Evolutionary conservation across 2,888 invertebrate genomes (phyloP), one percentile per base, ranked within the genome.

Genomic region (Heliconius erato): DNA sequence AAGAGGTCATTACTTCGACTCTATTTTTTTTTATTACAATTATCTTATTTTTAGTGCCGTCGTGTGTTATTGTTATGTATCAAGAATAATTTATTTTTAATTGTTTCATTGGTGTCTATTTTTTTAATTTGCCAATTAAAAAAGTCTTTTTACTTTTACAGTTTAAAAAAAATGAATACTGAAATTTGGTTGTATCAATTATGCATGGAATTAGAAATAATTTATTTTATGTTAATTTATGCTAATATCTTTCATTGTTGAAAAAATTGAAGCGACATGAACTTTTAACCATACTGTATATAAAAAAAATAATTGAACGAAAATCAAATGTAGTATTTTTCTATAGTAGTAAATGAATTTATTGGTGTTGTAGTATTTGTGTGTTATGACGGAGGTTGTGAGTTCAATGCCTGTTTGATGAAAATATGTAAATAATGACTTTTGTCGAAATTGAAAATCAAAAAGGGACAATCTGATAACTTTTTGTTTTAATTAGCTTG

Each of bases 381-480:
- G 26, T 26, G 26, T 71, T 44, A 44, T 44, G n/a, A 44, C 16
- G 72, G 72, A 72, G 71, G 44, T 72, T 72, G 40, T 72, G 72
- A 72, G 72, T 44, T 49, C 40, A 71, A 71, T 71, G 69, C 9
- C 26, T 72, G 26, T 72, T 26, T 72, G 26, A 26, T 49, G 26
- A 49, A 16, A 0, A 72, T 44, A 12, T n/a, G 40, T 44, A 26
- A 9, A 40, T n/a, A 23, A 69, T 35, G 4, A 44, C 3, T 68
- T n/a, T 71, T 6, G 40, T 44, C 40, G 14, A 71, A 44, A 44
- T 16, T 71, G n/a, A n/a, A n/a, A 23, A 12, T 23, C 6, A 12
- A 69, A 35, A 40, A n/a, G 5, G 11, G 14, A 14, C 3, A 19
- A 7, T 16, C 19, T 54, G 6, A 54, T 54, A 7, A 14, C 67